Evolutionary conservation across 2,888 invertebrate species (phyloP).

Genomic region (Chaitophorus viminalis): DNA sequence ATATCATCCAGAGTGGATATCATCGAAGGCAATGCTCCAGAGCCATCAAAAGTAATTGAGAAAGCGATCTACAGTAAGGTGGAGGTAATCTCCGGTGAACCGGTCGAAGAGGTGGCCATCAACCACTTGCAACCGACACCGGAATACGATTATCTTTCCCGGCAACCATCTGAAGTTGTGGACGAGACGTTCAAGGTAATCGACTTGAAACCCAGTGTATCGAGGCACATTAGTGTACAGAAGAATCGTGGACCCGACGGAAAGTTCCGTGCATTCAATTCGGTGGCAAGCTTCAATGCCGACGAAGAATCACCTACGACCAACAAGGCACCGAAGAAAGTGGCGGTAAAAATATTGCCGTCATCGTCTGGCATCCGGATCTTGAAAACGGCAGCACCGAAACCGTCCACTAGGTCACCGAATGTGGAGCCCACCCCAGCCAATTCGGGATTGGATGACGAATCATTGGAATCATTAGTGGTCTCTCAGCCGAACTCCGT

Average conservation of each 20-base stretch:
- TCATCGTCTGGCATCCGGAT: slow-evolving; percentile 72
- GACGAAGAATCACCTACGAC: slow-evolving; percentile 61
- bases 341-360: slow-evolving; percentile 74
- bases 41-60: slow-evolving; percentile 30
- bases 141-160: slow-evolving; percentile 85
- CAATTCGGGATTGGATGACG: slow-evolving; percentile 72
- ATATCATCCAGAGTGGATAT: slow-evolving; percentile 64
- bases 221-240: slow-evolving; percentile 9
- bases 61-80: slow-evolving; percentile 68
- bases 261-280: slow-evolving; percentile 47
- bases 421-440: slow-evolving; percentile 76
- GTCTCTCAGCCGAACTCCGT: slow-evolving; percentile 67
- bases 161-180: slow-evolving; percentile 85
- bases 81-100: slow-evolving; percentile 73
- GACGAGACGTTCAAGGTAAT: slow-evolving; percentile 84
- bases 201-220: slow-evolving; percentile 70
- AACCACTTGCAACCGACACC: slow-evolving; percentile 80
- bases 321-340: slow-evolving; percentile 64
- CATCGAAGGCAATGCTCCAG: slow-evolving; percentile 58
- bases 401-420: slow-evolving; percentile 69
- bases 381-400: slow-evolving; percentile 80
- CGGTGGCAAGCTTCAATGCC: slow-evolving; percentile 66
- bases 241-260: slow-evolving; percentile 48
- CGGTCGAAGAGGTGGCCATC: slow-evolving; percentile 69
- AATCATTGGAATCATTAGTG: slow-evolving; percentile 72